A percentile compares a stretch with the other conserved stretches of the same genome.
Conservation (phyloP, 1,140 invertebrate species). For the Drosophila varians region DNA sequence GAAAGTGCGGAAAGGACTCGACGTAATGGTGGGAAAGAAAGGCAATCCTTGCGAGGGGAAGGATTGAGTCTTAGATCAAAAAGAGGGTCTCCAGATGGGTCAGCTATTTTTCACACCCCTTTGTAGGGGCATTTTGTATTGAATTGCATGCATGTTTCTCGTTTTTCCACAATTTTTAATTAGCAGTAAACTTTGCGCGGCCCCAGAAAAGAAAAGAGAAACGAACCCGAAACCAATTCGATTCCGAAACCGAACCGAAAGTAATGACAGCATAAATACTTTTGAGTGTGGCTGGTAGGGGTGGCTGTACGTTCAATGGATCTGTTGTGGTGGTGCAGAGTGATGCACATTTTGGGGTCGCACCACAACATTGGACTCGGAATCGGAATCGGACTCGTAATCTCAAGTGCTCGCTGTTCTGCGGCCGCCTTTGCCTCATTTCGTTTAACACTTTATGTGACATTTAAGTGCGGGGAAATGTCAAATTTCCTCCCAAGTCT, state of each 20-base stretch:
- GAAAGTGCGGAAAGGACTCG: conserved; percentile 45
- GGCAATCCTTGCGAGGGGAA: conserved; percentile 57
- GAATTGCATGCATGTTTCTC: conserved; percentile 77
- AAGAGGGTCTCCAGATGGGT: conserved; percentile 29
- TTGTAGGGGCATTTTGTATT: conserved; percentile 33
- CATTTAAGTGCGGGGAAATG: conserved; percentile 76
- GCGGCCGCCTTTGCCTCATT: conserved; percentile 66
- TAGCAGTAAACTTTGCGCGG: conserved; percentile 78
- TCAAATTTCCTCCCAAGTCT: conserved; percentile 69
- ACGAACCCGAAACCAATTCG: conserved; percentile 59
- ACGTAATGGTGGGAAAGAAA: conserved; percentile 66
- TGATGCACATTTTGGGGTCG: conserved; percentile 63
- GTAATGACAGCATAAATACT: conserved; percentile 80
- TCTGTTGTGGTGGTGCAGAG: conserved; percentile 44
- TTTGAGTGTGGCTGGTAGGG: conserved; percentile 24
- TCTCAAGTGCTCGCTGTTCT: conserved; percentile 71
- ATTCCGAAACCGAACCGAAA: conserved; percentile 66
- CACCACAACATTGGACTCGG: conserved; percentile 34
- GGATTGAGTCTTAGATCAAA: conserved; percentile 43
- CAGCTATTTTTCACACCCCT: conserved; percentile 14
- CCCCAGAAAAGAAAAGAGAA: conserved; percentile 40
- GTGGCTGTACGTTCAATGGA: conserved; percentile 6
- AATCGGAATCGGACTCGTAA: conserved; percentile 57
- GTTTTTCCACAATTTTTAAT: conserved; percentile 78
- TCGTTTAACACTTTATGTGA: conserved; percentile 82